Evolutionary conservation across 64 coral and sea anemone genomes (phyloP).

Genomic region (Hydrozoanthus tunicans): DNA sequence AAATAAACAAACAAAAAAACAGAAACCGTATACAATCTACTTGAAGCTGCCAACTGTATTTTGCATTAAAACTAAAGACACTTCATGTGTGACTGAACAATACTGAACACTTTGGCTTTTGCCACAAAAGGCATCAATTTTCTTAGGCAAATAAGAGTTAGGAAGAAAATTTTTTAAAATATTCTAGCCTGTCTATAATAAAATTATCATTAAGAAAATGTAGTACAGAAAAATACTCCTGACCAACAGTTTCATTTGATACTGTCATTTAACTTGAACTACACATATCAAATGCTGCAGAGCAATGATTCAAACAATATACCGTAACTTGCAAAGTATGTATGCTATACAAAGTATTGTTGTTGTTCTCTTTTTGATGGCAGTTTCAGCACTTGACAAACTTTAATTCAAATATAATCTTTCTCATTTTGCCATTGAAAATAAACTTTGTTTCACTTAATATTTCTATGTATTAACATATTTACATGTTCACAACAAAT

Average conservation of each 20-base stretch:
- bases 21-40: not conserved
- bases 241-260: not conserved
- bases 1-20: not conserved
- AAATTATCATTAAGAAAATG: not conserved
- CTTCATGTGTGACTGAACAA: not conserved
- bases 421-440: slow-evolving; percentile 65
- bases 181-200: not conserved
- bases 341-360: not conserved
- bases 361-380: not conserved
- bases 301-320: not conserved
- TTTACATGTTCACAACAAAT: slow-evolving; percentile 92
- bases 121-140: not conserved
- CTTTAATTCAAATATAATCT: slow-evolving; percentile 48
- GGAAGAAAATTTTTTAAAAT: not conserved
- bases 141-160: not conserved
- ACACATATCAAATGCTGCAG: not conserved
- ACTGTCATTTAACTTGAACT: not conserved
- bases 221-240: not conserved
- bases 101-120: not conserved
- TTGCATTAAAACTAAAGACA: not conserved
- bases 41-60: not conserved
- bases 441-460: slow-evolving; percentile 88
- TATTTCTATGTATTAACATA: slow-evolving; percentile 93
- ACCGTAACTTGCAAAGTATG: not conserved
- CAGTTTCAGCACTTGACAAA: not conserved